phyloP scores from a whole-genome alignment of 2,888 invertebrate genomes.

The Amitus sp. region DNA sequence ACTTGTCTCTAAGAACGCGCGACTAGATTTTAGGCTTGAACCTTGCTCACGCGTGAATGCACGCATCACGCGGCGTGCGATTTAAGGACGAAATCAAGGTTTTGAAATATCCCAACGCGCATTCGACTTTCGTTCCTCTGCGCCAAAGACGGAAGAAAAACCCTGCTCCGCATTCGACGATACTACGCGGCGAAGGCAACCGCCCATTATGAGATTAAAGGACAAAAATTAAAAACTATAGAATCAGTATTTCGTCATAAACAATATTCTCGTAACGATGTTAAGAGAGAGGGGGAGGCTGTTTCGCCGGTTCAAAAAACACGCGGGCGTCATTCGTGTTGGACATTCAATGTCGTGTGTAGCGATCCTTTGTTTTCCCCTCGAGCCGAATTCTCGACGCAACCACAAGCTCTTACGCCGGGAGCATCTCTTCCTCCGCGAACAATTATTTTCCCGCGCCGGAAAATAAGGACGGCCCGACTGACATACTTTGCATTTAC shows the following conservation, averaged over 20 bases:
- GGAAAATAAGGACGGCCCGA: conserved; percentile 24
- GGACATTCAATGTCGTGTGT: conserved; percentile 63
- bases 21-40: conserved; percentile 25
- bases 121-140: conserved; percentile 10
- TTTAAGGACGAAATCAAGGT: conserved; percentile 9
- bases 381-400: neutral
- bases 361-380: conserved; percentile 48
- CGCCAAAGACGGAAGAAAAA: conserved; percentile 20
- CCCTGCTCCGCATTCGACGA: conserved; percentile 25
- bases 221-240: conserved; percentile 39
- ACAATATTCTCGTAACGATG: conserved; percentile 42
- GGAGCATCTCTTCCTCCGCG: conserved; percentile 3
- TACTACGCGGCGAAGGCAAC: conserved; percentile 40
- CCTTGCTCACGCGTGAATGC: conserved; percentile 24
- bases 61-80: conserved; percentile 5
- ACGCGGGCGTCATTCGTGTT: conserved; percentile 51
- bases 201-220: conserved; percentile 37
- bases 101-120: neutral
- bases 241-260: conserved; percentile 55
- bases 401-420: neutral
- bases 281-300: conserved; percentile 23
- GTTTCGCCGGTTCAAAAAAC: conserved; percentile 31
- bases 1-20: conserved; percentile 4
- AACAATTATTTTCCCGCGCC: conserved; percentile 2
- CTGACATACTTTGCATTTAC: conserved; percentile 42